Conservation (phyloP, 2,888 invertebrate species). For the Noctua fimbriata region DNA sequence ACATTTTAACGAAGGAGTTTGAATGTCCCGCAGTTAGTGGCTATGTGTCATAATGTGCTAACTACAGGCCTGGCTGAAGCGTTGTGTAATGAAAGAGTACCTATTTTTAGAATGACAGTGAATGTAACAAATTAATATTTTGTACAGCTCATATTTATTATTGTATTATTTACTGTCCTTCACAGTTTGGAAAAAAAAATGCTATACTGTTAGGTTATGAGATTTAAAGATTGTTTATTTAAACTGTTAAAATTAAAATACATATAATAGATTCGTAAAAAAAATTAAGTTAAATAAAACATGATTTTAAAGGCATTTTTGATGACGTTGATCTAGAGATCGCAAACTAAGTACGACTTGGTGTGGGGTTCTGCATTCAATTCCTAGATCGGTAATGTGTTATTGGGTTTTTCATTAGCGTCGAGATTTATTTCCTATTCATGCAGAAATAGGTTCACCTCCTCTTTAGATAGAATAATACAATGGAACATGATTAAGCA, state of each 20-base stretch:
- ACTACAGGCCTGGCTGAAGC: constrained; percentile 23
- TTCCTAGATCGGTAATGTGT: too few species aligned
- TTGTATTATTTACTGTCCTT: neutral
- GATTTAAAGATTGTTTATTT: neutral
- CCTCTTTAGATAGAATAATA: too few species aligned
- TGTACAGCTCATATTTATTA: neutral
- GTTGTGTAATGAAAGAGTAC: neutral
- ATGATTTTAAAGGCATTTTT: neutral
- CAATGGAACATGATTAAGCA: too few species aligned
- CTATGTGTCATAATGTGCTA: constrained; percentile 50
- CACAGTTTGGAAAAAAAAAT: neutral
- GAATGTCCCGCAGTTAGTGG: constrained; percentile 29
- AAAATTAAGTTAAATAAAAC: neutral
- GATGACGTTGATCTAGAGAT: too few species aligned
- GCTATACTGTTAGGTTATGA: neutral
- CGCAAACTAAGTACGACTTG: too few species aligned
- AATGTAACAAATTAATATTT: neutral
- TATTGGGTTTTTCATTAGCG: too few species aligned
- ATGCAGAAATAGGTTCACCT: too few species aligned
- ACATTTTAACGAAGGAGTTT: constrained; percentile 61
- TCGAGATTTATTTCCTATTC: too few species aligned
- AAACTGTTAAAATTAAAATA: neutral
- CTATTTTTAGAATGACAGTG: constrained; percentile 19
- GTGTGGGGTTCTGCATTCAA: too few species aligned
- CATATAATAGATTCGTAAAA: neutral